These are phyloP conservation scores for Eretmocerus hayati DNA, from an alignment of 2,888 invertebrate species.

Conservation along the genomic window DNA sequence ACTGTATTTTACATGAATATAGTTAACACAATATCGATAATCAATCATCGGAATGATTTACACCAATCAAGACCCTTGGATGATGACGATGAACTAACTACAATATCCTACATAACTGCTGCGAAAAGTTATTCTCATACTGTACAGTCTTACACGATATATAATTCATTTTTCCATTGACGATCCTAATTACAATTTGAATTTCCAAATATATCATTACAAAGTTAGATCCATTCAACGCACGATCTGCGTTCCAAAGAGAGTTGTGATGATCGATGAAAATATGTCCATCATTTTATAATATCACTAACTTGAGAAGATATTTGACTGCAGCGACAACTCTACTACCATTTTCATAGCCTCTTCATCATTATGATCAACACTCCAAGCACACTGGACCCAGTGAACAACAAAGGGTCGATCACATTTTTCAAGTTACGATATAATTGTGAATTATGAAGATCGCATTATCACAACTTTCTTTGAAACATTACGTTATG, in stretches of 20 bases:
- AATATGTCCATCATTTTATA: constrained; percentile 1
- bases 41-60: constrained; percentile 28
- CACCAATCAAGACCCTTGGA: constrained; percentile 21
- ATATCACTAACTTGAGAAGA: constrained; percentile 1
- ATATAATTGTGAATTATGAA: no score
- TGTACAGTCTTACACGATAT: constrained; percentile 43
- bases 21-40: constrained; percentile 42
- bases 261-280: constrained; percentile 26
- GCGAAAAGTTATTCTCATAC: constrained; percentile 26
- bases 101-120: constrained; percentile 22
- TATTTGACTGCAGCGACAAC: constrained; percentile 4
- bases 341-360: constrained; percentile 9
- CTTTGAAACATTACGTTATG: no score
- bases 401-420: no score
- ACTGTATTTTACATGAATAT: constrained; percentile 43
- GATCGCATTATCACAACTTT: no score
- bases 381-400: no score
- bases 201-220: constrained; percentile 31
- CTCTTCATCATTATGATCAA: no score
- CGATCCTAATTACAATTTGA: constrained; percentile 35
- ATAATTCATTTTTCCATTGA: constrained; percentile 26
- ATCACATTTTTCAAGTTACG: no score
- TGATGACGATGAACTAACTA: constrained; percentile 36
- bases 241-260: constrained; percentile 18
- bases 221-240: constrained; percentile 33